Evolutionary conservation across 2,113 vertebrate species (phyloP).

Genomic region (Eretmodus cyanostictus): DNA sequence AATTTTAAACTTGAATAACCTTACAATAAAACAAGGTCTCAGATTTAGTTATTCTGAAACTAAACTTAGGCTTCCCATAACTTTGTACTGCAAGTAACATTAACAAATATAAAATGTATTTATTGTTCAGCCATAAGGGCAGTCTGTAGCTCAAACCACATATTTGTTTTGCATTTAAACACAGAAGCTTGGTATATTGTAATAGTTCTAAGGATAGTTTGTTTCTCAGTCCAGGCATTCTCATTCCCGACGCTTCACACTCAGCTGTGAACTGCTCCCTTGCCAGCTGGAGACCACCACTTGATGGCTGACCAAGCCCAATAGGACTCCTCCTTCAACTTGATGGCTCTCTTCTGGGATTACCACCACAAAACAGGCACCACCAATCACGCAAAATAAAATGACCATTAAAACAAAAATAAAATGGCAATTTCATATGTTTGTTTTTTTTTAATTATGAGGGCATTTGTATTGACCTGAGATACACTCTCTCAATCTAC

Average conservation of each 20-base stretch:
- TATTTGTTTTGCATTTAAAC: background rate
- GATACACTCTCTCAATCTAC: background rate
- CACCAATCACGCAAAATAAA: background rate
- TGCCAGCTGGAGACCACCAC: background rate
- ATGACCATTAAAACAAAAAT: background rate
- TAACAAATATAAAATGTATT: background rate
- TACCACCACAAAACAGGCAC: background rate
- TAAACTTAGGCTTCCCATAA: background rate
- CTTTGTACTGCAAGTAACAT: background rate
- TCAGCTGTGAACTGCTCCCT: background rate
- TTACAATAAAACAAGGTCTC: background rate
- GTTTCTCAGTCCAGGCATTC: background rate
- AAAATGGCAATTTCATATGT: background rate
- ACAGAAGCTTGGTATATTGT: background rate
- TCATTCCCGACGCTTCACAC: background rate
- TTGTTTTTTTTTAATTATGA: rapidly evolving
- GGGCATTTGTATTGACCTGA: background rate
- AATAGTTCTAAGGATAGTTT: background rate
- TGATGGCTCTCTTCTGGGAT: background rate
- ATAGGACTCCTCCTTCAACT: background rate
- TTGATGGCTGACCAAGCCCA: background rate
- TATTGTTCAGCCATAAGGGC: background rate
- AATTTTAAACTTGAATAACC: background rate
- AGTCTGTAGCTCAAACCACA: background rate
- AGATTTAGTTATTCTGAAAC: background rate